Conservation (phyloP, 2,113 vertebrate genomes). For the Australoheros scitulus region DNA sequence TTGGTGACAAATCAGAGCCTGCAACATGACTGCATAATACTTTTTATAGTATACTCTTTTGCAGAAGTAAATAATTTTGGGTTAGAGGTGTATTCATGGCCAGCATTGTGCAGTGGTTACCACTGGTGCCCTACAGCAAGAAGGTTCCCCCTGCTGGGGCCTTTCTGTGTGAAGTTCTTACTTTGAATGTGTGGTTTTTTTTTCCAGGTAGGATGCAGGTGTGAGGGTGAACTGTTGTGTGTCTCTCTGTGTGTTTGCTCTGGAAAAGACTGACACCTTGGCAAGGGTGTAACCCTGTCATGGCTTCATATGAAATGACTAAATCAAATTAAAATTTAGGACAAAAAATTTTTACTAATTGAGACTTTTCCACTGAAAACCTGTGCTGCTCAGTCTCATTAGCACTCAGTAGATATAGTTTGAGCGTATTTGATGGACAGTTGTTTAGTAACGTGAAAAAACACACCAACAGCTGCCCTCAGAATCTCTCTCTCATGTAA, state of each 20-base stretch:
- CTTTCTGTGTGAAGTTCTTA: no score
- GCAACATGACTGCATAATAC: neutral
- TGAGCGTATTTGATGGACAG: neutral
- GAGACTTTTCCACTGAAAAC: neutral
- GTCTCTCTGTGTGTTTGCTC: neutral
- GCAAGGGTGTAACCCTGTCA: neutral
- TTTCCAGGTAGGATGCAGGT: neutral
- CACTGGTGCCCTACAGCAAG: neutral
- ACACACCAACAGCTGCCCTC: neutral
- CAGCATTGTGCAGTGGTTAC: neutral
- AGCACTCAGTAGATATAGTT: neutral
- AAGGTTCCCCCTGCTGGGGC: neutral
- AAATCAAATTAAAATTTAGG: neutral
- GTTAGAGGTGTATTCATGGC: neutral
- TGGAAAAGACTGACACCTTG: neutral
- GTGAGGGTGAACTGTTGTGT: neutral
- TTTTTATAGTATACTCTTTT: neutral
- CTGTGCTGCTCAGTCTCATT: neutral
- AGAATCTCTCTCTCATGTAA: neutral
- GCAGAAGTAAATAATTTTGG: neutral
- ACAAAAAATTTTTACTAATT: neutral
- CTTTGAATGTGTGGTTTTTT: neutral
- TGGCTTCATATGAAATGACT: neutral
- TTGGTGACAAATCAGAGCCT: slow-evolving; percentile 1
- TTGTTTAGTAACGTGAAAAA: neutral